phyloP scores from a whole-genome alignment of 2,797 vertebrate genomes.

The Rhinophrynus dorsalis region DNA sequence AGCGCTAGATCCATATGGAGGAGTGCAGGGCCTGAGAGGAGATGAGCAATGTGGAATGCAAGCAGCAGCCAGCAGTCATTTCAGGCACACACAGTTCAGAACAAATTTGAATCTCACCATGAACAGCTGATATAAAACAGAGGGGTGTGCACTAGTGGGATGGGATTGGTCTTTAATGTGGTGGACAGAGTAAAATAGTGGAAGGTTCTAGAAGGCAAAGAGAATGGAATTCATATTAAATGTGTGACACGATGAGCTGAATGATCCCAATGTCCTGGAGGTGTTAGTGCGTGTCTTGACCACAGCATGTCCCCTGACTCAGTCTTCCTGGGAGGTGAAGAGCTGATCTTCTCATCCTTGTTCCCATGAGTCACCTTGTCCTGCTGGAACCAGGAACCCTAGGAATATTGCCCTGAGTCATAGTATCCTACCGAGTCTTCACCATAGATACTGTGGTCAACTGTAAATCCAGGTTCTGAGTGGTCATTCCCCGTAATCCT shows the following conservation, averaged over 20 bases:
- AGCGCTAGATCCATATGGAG: constrained; percentile 14
- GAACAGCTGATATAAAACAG: constrained; percentile 28
- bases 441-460: no score
- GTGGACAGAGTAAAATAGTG: neutral
- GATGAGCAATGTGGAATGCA: constrained; percentile 22
- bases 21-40: constrained; percentile 45
- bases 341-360: neutral
- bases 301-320: constrained; percentile 9
- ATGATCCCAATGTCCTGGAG: neutral
- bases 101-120: neutral
- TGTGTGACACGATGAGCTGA: neutral
- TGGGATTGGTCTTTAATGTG: neutral
- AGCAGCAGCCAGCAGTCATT: constrained; percentile 26
- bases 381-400: neutral
- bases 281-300: neutral
- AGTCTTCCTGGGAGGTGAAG: neutral
- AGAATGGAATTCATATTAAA: neutral
- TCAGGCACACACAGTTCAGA: constrained; percentile 17
- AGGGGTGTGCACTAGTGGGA: neutral
- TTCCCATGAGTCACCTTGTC: constrained; percentile 4
- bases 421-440: no score
- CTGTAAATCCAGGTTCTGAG: no score
- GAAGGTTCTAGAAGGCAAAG: neutral
- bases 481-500: no score
- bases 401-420: constrained; percentile 12